These are phyloP conservation scores for Dolomedes plantarius DNA, from an alignment of 2,888 invertebrate genomes.

Conservation along the genomic window DNA sequence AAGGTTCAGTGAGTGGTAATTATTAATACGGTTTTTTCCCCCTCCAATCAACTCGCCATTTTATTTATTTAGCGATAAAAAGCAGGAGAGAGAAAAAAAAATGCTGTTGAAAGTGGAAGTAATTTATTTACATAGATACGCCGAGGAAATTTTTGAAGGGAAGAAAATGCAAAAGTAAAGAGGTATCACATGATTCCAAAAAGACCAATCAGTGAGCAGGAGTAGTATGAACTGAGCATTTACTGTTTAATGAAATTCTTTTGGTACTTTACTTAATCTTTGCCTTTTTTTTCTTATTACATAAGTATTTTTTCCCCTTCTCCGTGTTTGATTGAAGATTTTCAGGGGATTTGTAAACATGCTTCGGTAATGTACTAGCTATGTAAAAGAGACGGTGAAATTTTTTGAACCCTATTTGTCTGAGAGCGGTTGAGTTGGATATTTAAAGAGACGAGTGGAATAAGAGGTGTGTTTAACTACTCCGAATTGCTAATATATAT, in stretches of 20 bases:
- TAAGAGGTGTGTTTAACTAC: no score
- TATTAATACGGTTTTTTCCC: slow-evolving; percentile 7
- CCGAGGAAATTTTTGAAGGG: background rate
- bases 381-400: no score
- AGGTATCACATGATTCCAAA: background rate
- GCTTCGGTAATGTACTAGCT: no score
- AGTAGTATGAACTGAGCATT: slow-evolving; percentile 14
- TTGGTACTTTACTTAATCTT: no score
- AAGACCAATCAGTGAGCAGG: slow-evolving; percentile 24
- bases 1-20: slow-evolving; percentile 6
- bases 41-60: background rate
- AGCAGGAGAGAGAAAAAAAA: background rate
- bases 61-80: slow-evolving; percentile 1
- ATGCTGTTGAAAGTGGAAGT: background rate
- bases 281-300: no score
- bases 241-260: background rate
- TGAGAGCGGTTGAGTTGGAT: no score
- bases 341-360: no score
- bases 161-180: background rate
- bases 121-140: slow-evolving; percentile 16
- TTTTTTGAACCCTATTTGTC: no score
- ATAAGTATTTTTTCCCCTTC: no score
- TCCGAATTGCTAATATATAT: no score
- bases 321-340: no score
- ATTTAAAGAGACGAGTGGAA: no score